Percentiles rank a stretch among this genome's conserved stretches.
These are phyloP conservation scores for Carlito syrichta DNA, from an alignment of 2,113 vertebrate species.

Conservation along the genomic window DNA sequence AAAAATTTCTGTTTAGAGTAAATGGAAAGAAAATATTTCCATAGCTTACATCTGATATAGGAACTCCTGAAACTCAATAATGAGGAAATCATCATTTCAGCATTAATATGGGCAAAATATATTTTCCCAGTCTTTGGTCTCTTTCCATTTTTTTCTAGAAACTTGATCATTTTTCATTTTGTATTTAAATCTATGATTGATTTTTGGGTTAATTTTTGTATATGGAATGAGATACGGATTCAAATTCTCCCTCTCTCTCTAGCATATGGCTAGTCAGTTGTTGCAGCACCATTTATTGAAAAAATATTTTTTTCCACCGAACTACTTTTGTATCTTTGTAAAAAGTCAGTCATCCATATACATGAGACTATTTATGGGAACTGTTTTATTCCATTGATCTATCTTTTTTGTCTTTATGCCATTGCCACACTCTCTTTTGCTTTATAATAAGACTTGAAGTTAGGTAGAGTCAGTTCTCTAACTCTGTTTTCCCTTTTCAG, in stretches of 20 bases:
- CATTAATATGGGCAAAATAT: not conserved
- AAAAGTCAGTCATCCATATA: not conserved
- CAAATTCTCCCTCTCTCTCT: not conserved
- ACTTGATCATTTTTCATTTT: not conserved
- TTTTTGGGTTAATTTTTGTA: not conserved
- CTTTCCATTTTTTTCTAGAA: not conserved
- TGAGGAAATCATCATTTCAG: not conserved
- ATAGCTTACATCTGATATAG: not conserved
- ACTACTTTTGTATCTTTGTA: not conserved
- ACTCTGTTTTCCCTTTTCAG: not conserved
- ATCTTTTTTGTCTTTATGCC: not conserved
- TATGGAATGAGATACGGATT: not conserved
- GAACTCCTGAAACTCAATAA: not conserved
- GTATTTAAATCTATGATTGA: not conserved
- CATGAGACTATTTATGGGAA: not conserved
- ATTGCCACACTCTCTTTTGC: not conserved
- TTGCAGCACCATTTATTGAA: not conserved
- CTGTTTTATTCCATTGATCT: not conserved
- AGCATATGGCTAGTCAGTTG: not conserved
- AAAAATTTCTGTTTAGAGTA: not conserved
- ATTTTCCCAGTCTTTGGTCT: not conserved
- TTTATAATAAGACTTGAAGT: not conserved
- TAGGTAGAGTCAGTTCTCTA: not conserved
- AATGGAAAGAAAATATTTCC: not conserved
- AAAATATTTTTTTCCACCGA: not conserved